Base-by-base conservation (phyloP, 2,888 invertebrate species). In the Plagodis pulveraria region DNA sequence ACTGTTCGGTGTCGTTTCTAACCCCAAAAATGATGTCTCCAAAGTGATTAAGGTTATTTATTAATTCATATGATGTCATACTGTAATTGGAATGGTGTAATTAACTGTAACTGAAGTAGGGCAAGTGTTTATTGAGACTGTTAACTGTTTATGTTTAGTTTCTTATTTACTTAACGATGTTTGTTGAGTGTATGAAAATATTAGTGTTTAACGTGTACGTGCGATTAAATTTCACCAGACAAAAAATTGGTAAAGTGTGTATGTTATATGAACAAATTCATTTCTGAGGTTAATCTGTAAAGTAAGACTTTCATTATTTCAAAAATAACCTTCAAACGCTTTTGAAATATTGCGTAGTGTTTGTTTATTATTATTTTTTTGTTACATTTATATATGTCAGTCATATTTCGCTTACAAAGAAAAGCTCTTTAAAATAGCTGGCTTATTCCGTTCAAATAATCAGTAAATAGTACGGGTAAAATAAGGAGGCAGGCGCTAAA, bases 81-180 rank as follows among this genome's bases (percentile, higher is more conserved):
- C 11, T 34, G 47, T 59, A 54, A 58, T 58, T 55, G 59, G 12
- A 47, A 48, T 40, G 38, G 50, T 43, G 43, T 43, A 50, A 51
- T 47, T 54, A 50, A 22, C 46, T 35, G 10, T 51, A 59, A 50
- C 50, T 55, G 50, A 9, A 38, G 10, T 55, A 42, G 34, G 38
- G 43, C 43, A 52, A 57, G 51, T 52, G 52, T 36, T n/a, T 42
- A 47, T 42, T 45, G 46, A 35, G 43, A 36, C 10, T 33, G 2
- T 34, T 32, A 44, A 51, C 45, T 41, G 36, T 50, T 43, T 41
- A n/a, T 10, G 50, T 52, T 50, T 45, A 41, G 38, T 41, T 49
- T 36, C 42, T 22, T 8, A n/a, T 40, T 8, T 40, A 40, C 40
- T 40, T 8, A 10, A 33, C 32, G 50, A 36, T 49, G 46, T 41